Percentiles rank a stretch among this genome's conserved stretches.
phyloP scores from a whole-genome alignment of 2,888 invertebrate species.

The Meandrusa payeni region DNA sequence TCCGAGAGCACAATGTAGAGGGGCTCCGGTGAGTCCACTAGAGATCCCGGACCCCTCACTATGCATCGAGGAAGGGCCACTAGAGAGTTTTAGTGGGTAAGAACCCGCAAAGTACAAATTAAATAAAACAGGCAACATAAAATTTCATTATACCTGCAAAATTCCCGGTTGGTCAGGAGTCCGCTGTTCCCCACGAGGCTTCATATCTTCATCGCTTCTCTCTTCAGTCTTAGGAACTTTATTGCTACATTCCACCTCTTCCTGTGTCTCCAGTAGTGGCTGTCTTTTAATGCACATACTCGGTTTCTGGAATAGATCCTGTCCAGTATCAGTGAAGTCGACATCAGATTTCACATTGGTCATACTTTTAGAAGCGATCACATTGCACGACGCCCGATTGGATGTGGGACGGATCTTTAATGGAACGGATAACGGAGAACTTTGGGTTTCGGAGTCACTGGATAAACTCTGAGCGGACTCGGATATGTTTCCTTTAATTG shows the following conservation, averaged over 20 bases:
- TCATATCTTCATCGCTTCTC: constrained; percentile 40
- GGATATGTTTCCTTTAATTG: constrained; percentile 79
- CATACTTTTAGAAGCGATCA: constrained; percentile 82
- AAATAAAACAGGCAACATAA: constrained; percentile 88
- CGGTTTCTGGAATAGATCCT: constrained; percentile 53
- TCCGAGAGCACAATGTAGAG: no score
- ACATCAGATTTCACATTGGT: constrained; percentile 80
- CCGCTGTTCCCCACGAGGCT: constrained; percentile 41
- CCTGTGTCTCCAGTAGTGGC: constrained; percentile 66
- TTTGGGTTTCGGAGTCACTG: constrained; percentile 82
- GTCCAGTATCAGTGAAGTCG: constrained; percentile 68
- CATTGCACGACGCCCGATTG: constrained; percentile 56
- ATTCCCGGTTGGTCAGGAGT: constrained; percentile 77
- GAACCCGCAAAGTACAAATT: no score
- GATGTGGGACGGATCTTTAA: constrained; percentile 76
- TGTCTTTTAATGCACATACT: constrained; percentile 70
- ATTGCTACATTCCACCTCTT: constrained; percentile 72
- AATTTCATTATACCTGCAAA: constrained; percentile 80
- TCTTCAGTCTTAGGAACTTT: constrained; percentile 76
- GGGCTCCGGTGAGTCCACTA: no score
- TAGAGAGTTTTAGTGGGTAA: no score
- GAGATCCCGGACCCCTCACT: no score
- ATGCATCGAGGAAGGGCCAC: no score
- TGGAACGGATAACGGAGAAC: constrained; percentile 74
- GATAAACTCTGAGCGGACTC: constrained; percentile 85